These are phyloP conservation scores for Drosophila imparisetae DNA, from an alignment of 2,888 invertebrate genomes.

Conservation along the genomic window DNA sequence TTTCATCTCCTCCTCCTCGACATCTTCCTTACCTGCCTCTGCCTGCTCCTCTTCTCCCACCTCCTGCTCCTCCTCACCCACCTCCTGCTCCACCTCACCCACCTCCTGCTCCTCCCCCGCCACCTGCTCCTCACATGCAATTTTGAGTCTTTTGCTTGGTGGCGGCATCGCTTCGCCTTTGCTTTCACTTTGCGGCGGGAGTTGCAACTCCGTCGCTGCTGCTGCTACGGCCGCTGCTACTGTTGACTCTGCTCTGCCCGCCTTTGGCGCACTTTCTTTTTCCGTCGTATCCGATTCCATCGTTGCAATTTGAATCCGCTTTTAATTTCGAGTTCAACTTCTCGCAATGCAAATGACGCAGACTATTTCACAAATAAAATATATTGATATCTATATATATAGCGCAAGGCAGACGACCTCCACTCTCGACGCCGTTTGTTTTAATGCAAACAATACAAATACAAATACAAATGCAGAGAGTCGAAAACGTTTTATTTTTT, in stretches of 20 bases:
- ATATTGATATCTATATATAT: constrained; percentile 15
- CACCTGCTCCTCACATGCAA: neutral
- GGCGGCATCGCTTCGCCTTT: constrained; percentile 36
- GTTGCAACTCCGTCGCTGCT: constrained; percentile 32
- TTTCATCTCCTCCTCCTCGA: neutral
- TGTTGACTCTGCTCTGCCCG: constrained; percentile 17
- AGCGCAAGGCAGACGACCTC: constrained; percentile 60
- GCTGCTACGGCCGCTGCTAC: neutral
- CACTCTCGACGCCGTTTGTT: constrained; percentile 61
- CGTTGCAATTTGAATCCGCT: constrained; percentile 35
- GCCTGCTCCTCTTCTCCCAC: constrained; percentile 17
- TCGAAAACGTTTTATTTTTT: constrained; percentile 55
- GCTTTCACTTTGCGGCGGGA: constrained; percentile 67
- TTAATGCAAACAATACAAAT: constrained; percentile 65
- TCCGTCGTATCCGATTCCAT: constrained; percentile 78
- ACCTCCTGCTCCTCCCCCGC: constrained; percentile 8
- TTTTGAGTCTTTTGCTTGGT: constrained; percentile 61
- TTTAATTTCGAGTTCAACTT: constrained; percentile 1
- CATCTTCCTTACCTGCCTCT: neutral
- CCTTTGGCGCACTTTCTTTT: constrained; percentile 57
- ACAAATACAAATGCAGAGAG: constrained; percentile 44
- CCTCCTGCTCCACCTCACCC: constrained; percentile 20
- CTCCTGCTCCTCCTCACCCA: constrained; percentile 11
- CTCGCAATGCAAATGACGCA: constrained; percentile 45
- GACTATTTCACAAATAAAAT: constrained; percentile 42